Base-by-base conservation (phyloP, 2,113 vertebrate genomes). In the Spheniscus mendiculus region DNA sequence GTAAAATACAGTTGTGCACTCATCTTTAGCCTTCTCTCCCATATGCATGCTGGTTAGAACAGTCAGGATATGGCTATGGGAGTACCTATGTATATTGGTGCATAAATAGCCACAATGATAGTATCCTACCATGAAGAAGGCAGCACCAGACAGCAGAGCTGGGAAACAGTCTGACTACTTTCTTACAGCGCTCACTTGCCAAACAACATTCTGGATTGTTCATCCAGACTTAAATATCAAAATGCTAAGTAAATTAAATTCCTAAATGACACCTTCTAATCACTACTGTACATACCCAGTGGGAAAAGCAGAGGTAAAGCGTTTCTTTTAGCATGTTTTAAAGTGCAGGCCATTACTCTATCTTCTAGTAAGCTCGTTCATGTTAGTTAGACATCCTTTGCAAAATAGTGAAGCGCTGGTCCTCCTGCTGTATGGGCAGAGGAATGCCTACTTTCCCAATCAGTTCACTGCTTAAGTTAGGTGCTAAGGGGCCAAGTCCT, bases 401-500 rank as follows among this genome's bases (percentile, higher is more conserved):
- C 55, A 70, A n/a, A 69, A 55, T 0, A 62, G 29, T 2, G 4
- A 61, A 42, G n/a, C n/a, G 14, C n/a, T 16, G 16, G 27, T 45
- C 1, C 15, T 26, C 29, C 18, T 5, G 2, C 19, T 59, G 23
- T 10, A 44, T 1, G 2, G 22, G 32, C 13, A 66, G 38, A 58
- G 21, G 40, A 40, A 61, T 2, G 8, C n/a, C 45, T n/a, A 16
- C 22, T 42, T 92, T 49, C 30, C 13, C 0, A 82, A 26, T 27
- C 49, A 67, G 30, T 55, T 55, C 8, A 5, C 21, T 29, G 44
- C 52, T 45, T 42, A 38, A 40, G 18, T 44, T 34, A 82, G 42
- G 40, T 27, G 40, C 15, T 47, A 67, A 30, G 13, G 13, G 44
- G 25, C 12, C 13, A 26, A 44, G 42, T 49, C 26, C 36, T 65